These are phyloP conservation scores for Diaprepes abbreviatus DNA, from an alignment of 2,888 invertebrate species.

Conservation along the genomic window DNA sequence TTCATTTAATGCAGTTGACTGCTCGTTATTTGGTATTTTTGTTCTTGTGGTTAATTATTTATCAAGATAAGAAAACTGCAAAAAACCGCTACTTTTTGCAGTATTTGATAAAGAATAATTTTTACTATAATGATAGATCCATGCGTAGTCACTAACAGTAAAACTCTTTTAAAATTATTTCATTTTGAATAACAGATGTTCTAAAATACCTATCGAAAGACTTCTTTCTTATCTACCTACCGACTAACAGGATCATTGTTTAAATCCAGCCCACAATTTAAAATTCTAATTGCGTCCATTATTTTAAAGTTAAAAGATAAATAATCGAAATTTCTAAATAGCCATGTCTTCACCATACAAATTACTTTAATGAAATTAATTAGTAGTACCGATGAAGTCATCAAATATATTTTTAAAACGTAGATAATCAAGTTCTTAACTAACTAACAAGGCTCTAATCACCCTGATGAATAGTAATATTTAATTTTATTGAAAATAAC, in stretches of 20 bases:
- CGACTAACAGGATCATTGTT: not conserved
- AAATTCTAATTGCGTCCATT: slow-evolving; percentile 9
- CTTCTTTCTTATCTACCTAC: not conserved
- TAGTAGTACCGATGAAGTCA: slow-evolving; percentile 24
- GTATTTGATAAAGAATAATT: too few relatives aligned
- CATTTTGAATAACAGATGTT: too few relatives aligned
- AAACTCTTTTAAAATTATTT: too few relatives aligned
- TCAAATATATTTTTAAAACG: slow-evolving; percentile 26
- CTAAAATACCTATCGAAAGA: too few relatives aligned
- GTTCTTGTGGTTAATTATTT: too few relatives aligned
- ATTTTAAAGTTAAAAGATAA: not conserved
- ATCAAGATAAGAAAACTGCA: too few relatives aligned
- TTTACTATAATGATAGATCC: too few relatives aligned
- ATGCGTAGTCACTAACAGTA: too few relatives aligned
- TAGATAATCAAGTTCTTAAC: slow-evolving; percentile 30
- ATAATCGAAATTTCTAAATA: slow-evolving; percentile 5
- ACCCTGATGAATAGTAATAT: slow-evolving; percentile 29
- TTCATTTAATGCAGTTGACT: too few relatives aligned
- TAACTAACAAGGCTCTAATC: slow-evolving; percentile 30
- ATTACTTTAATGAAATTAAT: slow-evolving; percentile 10
- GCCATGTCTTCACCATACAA: slow-evolving; percentile 16
- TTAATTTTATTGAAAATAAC: slow-evolving; percentile 28
- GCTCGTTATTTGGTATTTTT: too few relatives aligned
- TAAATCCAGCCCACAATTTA: not conserved
- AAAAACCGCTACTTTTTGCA: too few relatives aligned